Conservation (phyloP, 1,140 invertebrate species). For the Sarcophaga peregrina region DNA sequence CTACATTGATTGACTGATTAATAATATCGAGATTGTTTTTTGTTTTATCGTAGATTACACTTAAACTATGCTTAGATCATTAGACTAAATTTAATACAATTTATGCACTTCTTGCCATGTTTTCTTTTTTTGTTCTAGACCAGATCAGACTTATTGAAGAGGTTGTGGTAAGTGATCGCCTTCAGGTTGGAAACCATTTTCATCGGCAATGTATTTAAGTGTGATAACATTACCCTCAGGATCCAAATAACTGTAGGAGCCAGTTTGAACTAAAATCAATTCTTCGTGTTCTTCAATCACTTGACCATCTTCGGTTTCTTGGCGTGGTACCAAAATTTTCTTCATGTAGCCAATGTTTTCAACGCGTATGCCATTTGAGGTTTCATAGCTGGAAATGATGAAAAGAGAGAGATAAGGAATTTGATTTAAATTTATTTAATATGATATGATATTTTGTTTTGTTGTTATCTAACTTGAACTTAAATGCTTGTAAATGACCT, state of each 20-base stretch:
- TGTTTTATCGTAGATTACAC: neutral
- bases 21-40: too few species aligned
- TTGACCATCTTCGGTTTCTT: slow-evolving; percentile 67
- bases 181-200: slow-evolving; percentile 72
- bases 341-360: slow-evolving; percentile 74
- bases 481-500: neutral
- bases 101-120: neutral
- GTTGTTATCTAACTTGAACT: neutral
- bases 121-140: slow-evolving; percentile 48
- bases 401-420: neutral
- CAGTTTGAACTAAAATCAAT: slow-evolving; percentile 71
- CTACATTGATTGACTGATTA: too few species aligned
- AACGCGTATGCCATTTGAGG: slow-evolving; percentile 73
- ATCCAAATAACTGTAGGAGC: slow-evolving; percentile 77
- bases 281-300: slow-evolving; percentile 68
- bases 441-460: neutral
- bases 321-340: slow-evolving; percentile 67
- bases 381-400: slow-evolving; percentile 69
- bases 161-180: slow-evolving; percentile 74
- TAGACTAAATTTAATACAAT: neutral
- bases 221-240: slow-evolving; percentile 78
- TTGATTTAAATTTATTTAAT: slow-evolving; percentile 16
- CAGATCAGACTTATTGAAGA: slow-evolving; percentile 60
- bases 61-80: neutral
- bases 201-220: slow-evolving; percentile 80